A percentile compares a stretch with the other conserved stretches of the same genome.
These are phyloP conservation scores for Promerops cafer DNA, from an alignment of 2,113 vertebrate genomes.

Conservation along the genomic window DNA sequence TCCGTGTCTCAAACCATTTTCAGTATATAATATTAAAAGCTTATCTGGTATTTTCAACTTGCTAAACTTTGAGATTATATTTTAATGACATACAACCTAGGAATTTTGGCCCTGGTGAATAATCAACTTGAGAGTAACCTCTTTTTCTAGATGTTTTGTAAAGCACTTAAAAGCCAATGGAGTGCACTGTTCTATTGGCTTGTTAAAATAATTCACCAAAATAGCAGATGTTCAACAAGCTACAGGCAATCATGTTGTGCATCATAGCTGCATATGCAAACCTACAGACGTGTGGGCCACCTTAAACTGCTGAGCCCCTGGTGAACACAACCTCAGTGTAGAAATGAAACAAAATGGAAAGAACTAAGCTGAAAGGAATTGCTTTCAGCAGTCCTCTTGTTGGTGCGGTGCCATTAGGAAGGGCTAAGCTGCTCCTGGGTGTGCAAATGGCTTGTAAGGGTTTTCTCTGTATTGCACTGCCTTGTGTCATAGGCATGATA, in stretches of 20 bases:
- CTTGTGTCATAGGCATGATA: background rate
- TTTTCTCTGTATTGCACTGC: background rate
- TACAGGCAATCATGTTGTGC: background rate
- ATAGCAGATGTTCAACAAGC: background rate
- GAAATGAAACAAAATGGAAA: background rate
- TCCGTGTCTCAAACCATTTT: background rate
- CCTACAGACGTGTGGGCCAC: background rate
- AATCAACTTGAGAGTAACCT: background rate
- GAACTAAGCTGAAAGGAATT: background rate
- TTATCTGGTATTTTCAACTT: slow-evolving; percentile 5
- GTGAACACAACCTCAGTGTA: background rate
- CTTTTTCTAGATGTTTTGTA: background rate
- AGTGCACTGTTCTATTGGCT: background rate
- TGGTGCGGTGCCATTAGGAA: background rate
- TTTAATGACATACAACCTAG: background rate
- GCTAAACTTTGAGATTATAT: background rate
- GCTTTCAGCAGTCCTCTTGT: background rate
- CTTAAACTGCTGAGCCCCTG: background rate
- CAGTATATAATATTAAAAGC: background rate
- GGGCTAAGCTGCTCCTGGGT: background rate
- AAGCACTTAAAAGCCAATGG: background rate
- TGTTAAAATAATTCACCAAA: background rate
- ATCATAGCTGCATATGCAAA: background rate
- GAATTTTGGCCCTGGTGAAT: background rate
- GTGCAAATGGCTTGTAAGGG: background rate